Evolutionary conservation across 2,113 vertebrate genomes (phyloP), one percentile per base, ranked within the genome.

Genomic region (Nansenia antarctica): DNA sequence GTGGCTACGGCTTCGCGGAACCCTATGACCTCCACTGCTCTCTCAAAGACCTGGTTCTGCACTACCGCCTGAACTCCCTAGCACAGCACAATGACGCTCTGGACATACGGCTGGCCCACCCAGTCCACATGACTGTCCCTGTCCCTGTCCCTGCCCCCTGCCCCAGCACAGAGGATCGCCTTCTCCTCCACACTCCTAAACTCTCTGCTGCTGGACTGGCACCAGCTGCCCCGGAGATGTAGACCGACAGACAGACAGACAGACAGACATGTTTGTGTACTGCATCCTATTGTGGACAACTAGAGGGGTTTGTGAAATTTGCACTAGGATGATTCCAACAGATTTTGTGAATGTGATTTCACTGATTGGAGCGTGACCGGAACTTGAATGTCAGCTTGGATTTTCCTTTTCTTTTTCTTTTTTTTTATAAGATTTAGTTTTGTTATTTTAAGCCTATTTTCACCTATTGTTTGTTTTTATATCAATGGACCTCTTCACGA

Each of bases 1-100:
- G 93, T 34, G 96, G 96, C 73, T 98, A 95, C 0, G 96, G 96
- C 74, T 98, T 98, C 47, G 95, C 96, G 5, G 96, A 98, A 84
- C 96, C 96, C 0, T 98, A 98, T 77, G 96, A 98, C 78, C 89
- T 94, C 74, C 97, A 98, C 88, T 89, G 94, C 90, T 95, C 95
- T 0, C 92, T 98, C 29, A 96, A 95, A 88, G 96, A 98, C 89
- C 93, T 98, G 70, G 96, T 98, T 85, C 94, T 98, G 82, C 96
- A 98, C 83, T 98, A 98, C 88, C 95, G 95, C 90, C 94, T 96
- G 82, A 94, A 95, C 55, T 98, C 96, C 76, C 92, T 98, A 70
- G 93, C 93, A 72, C 96, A 98, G 90, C 96, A 98, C 92, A 98
- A 98, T 2, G 94, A 97, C 84, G 96, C 95, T 69, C 93, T 98